Percentiles rank a stretch among this genome's conserved stretches.
phyloP scores from a whole-genome alignment of 2,797 vertebrate genomes.

The Chloroceryle inda region DNA sequence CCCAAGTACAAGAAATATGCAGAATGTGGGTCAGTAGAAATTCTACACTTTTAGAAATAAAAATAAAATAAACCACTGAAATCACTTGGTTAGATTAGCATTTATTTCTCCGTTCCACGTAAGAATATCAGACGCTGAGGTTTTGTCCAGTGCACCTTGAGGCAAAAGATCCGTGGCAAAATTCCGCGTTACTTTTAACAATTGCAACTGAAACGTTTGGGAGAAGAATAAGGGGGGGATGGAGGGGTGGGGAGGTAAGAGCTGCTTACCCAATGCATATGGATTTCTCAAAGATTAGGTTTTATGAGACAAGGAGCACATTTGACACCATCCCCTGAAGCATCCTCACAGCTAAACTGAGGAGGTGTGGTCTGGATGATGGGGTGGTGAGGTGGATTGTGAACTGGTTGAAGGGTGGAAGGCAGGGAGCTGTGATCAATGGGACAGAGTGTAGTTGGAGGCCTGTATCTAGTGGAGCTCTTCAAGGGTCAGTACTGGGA shows the following conservation, averaged over 20 bases:
- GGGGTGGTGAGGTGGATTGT: too few species aligned
- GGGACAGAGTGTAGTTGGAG: too few species aligned
- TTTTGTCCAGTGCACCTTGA: background rate
- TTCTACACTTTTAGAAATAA: conserved; percentile 40
- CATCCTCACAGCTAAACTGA: too few species aligned
- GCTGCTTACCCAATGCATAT: background rate
- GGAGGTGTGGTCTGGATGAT: too few species aligned
- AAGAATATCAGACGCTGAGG: background rate
- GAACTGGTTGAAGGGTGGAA: too few species aligned
- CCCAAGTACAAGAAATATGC: conserved; percentile 38
- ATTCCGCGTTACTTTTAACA: background rate
- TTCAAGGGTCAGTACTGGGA: too few species aligned
- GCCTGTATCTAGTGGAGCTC: too few species aligned
- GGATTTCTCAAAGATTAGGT: conserved; percentile 1
- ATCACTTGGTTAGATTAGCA: conserved; percentile 14
- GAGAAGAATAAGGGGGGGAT: background rate
- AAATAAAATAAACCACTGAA: conserved; percentile 34
- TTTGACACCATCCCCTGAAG: too few species aligned
- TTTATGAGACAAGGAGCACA: background rate
- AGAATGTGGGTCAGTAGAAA: conserved; percentile 19
- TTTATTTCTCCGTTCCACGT: conserved; percentile 45
- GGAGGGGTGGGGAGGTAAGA: background rate
- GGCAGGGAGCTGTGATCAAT: too few species aligned
- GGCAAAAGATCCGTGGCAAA: background rate
- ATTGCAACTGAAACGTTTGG: background rate